Conservation (phyloP, 2,113 vertebrate genomes). For the Clarias magur region DNA sequence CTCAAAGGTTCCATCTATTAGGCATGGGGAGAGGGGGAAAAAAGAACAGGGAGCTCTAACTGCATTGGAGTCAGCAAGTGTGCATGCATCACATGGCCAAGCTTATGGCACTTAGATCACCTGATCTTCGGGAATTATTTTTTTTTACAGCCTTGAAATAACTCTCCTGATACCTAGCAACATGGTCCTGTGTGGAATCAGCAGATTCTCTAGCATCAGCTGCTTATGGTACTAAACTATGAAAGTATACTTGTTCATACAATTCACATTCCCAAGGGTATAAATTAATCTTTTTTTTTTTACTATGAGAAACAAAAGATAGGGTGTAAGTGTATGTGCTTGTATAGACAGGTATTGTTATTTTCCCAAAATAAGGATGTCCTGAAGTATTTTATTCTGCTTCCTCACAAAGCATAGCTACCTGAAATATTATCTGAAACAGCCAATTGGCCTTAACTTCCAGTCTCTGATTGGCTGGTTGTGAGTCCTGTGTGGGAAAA, state of each 20-base stretch:
- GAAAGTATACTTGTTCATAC: conserved; percentile 1
- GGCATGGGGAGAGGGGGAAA: conserved; percentile 6
- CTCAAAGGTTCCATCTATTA: conserved; percentile 30
- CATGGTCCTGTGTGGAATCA: neutral
- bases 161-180: conserved; percentile 20
- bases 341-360: neutral
- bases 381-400: neutral
- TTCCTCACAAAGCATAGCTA: neutral
- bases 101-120: neutral
- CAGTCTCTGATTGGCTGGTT: too few relatives aligned
- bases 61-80: conserved; percentile 26
- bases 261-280: neutral
- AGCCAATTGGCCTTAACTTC: too few relatives aligned
- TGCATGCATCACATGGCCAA: conserved; percentile 20
- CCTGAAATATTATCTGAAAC: too few relatives aligned
- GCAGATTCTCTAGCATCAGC: conserved; percentile 17
- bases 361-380: neutral
- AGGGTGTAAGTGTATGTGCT: neutral
- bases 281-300: neutral
- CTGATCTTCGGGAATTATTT: conserved; percentile 6
- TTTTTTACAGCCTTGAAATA: conserved; percentile 26
- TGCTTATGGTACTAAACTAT: neutral
- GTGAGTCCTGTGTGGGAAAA: neutral
- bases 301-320: neutral
- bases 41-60: conserved; percentile 24